A percentile compares a stretch with the other conserved stretches of the same genome.
Conservation (phyloP, 2,888 invertebrate genomes). For the Drosophila prolongata region DNA sequence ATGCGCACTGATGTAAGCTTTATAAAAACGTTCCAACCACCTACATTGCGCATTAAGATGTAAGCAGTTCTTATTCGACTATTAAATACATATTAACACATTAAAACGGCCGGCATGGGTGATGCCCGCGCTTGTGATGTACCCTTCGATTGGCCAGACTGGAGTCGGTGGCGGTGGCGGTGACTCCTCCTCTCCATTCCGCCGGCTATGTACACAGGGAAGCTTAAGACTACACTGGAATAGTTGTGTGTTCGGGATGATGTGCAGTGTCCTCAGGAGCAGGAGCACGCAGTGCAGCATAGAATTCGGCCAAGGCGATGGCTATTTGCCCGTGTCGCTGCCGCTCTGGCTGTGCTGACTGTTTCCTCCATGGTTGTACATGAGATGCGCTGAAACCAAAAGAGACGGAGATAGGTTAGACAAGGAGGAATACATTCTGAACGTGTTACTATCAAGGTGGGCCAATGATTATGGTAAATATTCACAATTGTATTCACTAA, state of each 20-base stretch:
- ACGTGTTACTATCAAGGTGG: no score
- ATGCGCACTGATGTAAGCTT: constrained; percentile 16
- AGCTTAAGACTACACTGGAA: constrained; percentile 37
- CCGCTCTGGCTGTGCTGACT: constrained; percentile 68
- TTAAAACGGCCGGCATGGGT: constrained; percentile 11
- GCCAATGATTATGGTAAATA: no score
- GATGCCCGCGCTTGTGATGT: constrained; percentile 26
- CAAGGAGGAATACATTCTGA: background rate
- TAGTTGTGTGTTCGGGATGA: constrained; percentile 15
- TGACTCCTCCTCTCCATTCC: background rate
- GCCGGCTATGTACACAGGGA: constrained; percentile 25
- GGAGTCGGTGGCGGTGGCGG: background rate
- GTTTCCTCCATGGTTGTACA: constrained; percentile 64
- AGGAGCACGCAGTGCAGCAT: background rate
- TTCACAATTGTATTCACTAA: no score
- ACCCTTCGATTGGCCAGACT: constrained; percentile 8
- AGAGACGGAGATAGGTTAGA: background rate
- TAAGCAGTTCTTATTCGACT: constrained; percentile 24
- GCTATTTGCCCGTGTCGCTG: constrained; percentile 63
- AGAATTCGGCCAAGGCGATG: constrained; percentile 9
- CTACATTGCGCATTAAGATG: background rate
- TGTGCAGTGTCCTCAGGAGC: constrained; percentile 1
- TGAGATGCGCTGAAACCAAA: constrained; percentile 58
- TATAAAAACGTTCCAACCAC: constrained; percentile 24
- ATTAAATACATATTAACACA: constrained; percentile 38